Evolutionary conservation across 1,140 invertebrate genomes (phyloP).

Genomic region (Carposina sasakii): DNA sequence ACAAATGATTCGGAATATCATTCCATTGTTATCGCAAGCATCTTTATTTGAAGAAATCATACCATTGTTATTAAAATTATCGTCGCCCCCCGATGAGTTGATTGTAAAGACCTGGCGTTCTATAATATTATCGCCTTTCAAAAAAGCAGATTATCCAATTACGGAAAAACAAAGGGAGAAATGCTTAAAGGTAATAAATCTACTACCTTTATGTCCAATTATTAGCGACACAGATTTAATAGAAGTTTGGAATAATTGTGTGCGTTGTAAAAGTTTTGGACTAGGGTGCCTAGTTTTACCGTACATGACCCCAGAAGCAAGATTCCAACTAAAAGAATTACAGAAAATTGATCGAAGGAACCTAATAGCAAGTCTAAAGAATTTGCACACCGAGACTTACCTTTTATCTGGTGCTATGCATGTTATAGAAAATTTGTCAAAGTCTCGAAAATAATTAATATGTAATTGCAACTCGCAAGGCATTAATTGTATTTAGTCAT

Average conservation of each 20-base stretch:
- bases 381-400: conserved; percentile 58
- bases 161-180: conserved; percentile 60
- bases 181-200: conserved; percentile 61
- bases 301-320: conserved; percentile 48
- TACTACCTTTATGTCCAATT: conserved; percentile 60
- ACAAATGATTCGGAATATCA: conserved; percentile 43
- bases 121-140: conserved; percentile 61
- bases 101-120: conserved; percentile 62
- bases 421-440: conserved; percentile 53
- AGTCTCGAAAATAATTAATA: no score
- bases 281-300: conserved; percentile 63
- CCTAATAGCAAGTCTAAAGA: conserved; percentile 60
- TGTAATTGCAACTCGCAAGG: no score
- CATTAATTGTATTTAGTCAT: no score
- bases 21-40: conserved; percentile 46
- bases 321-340: conserved; percentile 48
- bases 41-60: conserved; percentile 56
- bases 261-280: conserved; percentile 56
- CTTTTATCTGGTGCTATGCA: conserved; percentile 59
- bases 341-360: conserved; percentile 59
- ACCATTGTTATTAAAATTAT: conserved; percentile 52
- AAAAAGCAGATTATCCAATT: conserved; percentile 62
- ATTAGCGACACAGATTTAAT: conserved; percentile 61
- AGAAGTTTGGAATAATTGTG: conserved; percentile 65
- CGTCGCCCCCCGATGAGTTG: conserved; percentile 42